These are phyloP conservation scores for Syritta pipiens DNA, from an alignment of 2,888 invertebrate genomes.

Conservation along the genomic window DNA sequence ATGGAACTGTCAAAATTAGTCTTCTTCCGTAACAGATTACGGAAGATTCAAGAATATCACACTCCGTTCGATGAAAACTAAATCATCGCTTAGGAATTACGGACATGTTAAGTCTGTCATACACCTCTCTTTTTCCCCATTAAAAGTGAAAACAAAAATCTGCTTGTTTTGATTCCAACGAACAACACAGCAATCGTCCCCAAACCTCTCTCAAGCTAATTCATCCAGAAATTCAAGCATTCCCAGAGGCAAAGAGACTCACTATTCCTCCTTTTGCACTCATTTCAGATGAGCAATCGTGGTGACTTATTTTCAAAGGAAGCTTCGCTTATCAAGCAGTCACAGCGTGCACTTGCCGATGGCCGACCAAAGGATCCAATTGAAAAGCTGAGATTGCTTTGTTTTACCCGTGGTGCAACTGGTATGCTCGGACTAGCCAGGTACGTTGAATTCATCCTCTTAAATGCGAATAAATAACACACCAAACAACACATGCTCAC, in stretches of 20 bases:
- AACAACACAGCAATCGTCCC: too few species aligned
- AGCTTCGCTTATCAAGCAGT: slow-evolving; percentile 88
- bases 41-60: too few species aligned
- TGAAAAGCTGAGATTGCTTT: slow-evolving; percentile 90
- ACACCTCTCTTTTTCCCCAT: too few species aligned
- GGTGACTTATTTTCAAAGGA: slow-evolving; percentile 81
- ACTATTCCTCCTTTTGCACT: too few species aligned
- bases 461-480: slow-evolving; percentile 44
- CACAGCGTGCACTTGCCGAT: slow-evolving; percentile 83
- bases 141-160: too few species aligned
- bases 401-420: slow-evolving; percentile 90
- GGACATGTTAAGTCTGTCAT: too few species aligned
- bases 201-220: background rate
- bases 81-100: too few species aligned
- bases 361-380: slow-evolving; percentile 86
- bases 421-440: slow-evolving; percentile 94
- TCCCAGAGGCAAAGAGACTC: background rate
- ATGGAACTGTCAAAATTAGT: too few species aligned
- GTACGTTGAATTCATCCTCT: slow-evolving; percentile 79
- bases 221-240: background rate
- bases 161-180: too few species aligned
- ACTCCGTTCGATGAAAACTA: too few species aligned
- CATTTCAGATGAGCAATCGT: slow-evolving; percentile 66
- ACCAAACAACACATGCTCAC: slow-evolving; percentile 12
- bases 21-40: too few species aligned